phyloP scores from a whole-genome alignment of 2,797 vertebrate species.

The Cossypha niveicapilla region DNA sequence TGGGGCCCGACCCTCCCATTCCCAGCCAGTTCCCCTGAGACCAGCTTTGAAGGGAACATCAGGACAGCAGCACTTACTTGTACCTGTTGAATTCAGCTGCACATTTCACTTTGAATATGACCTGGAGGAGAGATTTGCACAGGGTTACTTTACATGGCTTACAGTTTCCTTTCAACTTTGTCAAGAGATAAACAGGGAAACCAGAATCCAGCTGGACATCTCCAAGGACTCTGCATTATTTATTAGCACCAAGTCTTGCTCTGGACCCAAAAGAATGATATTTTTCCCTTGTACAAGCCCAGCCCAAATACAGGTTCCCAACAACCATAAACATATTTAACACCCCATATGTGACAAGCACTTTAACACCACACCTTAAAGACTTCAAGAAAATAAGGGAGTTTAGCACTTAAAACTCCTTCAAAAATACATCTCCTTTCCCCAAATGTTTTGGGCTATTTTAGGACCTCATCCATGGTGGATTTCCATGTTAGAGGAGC shows the following conservation, averaged over 20 bases:
- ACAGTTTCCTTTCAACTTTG: background rate
- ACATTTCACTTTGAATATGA: conserved; percentile 96
- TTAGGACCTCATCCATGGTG: background rate
- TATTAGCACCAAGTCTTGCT: background rate
- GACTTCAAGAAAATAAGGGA: background rate
- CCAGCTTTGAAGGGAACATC: background rate
- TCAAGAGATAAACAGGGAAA: background rate
- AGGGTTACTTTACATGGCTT: background rate
- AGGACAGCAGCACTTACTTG: conserved; percentile 81
- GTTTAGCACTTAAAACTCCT: background rate
- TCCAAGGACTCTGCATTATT: background rate
- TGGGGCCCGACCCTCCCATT: background rate
- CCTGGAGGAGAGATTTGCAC: conserved; percentile 72
- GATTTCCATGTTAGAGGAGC: background rate
- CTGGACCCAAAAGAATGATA: background rate
- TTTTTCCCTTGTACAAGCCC: background rate
- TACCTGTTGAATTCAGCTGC: conserved; percentile 94
- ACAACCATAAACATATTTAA: background rate
- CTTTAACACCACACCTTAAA: background rate
- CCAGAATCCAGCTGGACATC: background rate
- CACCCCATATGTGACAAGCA: background rate
- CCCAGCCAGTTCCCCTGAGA: background rate
- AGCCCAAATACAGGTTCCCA: background rate
- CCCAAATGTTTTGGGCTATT: background rate
- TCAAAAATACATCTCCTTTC: background rate